Base-by-base conservation (phyloP, 2,113 vertebrate species). In the Stigmatopora nigra region DNA sequence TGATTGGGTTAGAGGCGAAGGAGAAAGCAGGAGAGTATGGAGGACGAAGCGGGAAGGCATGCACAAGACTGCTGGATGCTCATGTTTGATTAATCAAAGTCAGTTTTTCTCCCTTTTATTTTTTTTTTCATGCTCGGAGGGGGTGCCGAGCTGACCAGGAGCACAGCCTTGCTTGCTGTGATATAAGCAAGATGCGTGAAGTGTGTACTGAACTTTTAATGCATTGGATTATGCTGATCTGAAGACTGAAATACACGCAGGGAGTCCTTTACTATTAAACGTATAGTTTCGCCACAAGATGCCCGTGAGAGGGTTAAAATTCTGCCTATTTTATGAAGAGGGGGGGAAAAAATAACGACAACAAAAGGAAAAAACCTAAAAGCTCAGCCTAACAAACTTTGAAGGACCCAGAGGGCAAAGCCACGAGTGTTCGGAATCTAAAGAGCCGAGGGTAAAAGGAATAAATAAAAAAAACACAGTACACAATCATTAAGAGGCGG, bases 61-160 rank as follows among this genome's bases (percentile, higher is more conserved):
- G 84, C 81, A 73, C 69, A 79, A 83, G 87, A 83, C 86, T 48
- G 65, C 80, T 86, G 88, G 83, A 88, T 84, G 78, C 83, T 89
- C 88, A 91, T 91, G 85, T 89, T 90, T 91, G 86, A 88, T 88
- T 88, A 87, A 90, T 90, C 88, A 90, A 90, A 89, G 87, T 82
- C 63, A 57, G 69, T 80, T 70, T 71, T 45, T 62, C 67, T 74
- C 20, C 22, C 53, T 35, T 4, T 45, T 41, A 38, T n/a, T 44
- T 48, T 64, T 78, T 75, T 81, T 88, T 87, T 87, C 12, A 61
- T 82, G 79, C 71, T n/a, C 61, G 55, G 82, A 81, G 71, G 70
- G 85, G 82, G 78, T 77, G 82, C 68, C 16, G 75, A 75, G 74
- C 83, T 89, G 87, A 89, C 87, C 86, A 86, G 84, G 73, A 84